Conservation (phyloP, 2,113 vertebrate genomes). For the Pterophyllum scalare region DNA sequence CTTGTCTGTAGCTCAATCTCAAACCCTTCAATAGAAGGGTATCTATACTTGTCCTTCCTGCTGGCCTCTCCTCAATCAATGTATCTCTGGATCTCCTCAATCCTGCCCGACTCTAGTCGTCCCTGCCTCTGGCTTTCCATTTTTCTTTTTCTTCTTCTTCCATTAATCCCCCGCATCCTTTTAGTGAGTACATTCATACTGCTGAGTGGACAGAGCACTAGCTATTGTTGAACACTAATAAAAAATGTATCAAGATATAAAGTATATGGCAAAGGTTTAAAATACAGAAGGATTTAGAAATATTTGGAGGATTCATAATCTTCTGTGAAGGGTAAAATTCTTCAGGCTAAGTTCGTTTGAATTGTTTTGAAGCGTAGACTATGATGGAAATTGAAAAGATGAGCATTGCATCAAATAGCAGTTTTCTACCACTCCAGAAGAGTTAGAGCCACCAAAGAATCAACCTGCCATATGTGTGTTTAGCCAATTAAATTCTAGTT, state of each 20-base stretch:
- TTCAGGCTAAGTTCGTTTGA: too few relatives aligned
- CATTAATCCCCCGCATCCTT: background rate
- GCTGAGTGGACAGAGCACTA: background rate
- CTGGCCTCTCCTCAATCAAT: constrained; percentile 8
- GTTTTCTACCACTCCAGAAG: background rate
- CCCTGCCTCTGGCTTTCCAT: constrained; percentile 12
- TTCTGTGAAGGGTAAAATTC: background rate
- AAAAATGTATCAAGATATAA: background rate
- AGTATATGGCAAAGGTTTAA: background rate
- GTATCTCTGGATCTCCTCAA: constrained; percentile 8
- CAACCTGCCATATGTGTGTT: background rate
- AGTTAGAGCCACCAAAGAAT: background rate
- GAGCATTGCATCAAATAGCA: too few relatives aligned
- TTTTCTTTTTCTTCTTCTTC: constrained; percentile 13
- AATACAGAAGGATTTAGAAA: background rate
- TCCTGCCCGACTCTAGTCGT: background rate
- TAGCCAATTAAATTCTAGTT: background rate
- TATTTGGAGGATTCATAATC: background rate
- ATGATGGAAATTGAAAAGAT: background rate
- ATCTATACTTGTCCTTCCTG: constrained; percentile 10
- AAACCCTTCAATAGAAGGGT: constrained; percentile 7
- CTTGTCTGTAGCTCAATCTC: background rate
- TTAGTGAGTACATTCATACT: background rate
- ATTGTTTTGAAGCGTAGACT: background rate
- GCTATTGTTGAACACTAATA: background rate